A percentile compares a stretch with the other conserved stretches of the same genome.
These are phyloP conservation scores for Diplogasteroides magnus DNA, from an alignment of 1,140 invertebrate species.

Conservation along the genomic window DNA sequence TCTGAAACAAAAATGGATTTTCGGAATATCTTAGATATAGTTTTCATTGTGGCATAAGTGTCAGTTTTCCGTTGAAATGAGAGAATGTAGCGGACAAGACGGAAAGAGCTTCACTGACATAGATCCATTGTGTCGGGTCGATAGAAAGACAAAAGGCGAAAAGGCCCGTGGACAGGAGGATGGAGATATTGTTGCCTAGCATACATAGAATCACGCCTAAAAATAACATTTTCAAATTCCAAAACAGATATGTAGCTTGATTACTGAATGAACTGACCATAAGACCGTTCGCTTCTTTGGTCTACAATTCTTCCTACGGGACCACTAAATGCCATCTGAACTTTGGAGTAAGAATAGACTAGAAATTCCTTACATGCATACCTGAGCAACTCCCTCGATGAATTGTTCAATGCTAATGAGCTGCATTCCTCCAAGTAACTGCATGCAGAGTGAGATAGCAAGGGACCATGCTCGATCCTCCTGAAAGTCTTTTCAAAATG, in stretches of 20 bases:
- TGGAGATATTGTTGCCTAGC: not conserved
- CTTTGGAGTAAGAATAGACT: not conserved
- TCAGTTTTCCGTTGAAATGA: too few relatives aligned
- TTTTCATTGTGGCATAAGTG: too few relatives aligned
- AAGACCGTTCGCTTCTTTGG: not conserved
- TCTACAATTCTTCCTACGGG: not conserved
- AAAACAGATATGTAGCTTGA: too few relatives aligned
- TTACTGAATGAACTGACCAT: not conserved
- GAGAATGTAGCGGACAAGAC: too few relatives aligned
- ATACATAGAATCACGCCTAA: not conserved
- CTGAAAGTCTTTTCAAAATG: not conserved
- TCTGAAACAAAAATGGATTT: too few relatives aligned
- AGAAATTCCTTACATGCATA: not conserved
- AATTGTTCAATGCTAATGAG: not conserved
- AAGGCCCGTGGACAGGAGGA: not conserved
- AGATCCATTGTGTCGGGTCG: not conserved
- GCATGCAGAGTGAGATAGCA: not conserved
- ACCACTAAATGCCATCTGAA: not conserved
- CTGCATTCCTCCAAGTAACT: not conserved
- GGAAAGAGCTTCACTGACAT: not conserved
- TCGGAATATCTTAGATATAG: too few relatives aligned
- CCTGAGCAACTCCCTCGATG: not conserved
- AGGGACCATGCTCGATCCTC: not conserved
- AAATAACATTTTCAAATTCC: not conserved
- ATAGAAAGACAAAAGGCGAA: not conserved